Base-by-base conservation (phyloP, 1,140 invertebrate genomes). In the Diorhabda sublineata region DNA sequence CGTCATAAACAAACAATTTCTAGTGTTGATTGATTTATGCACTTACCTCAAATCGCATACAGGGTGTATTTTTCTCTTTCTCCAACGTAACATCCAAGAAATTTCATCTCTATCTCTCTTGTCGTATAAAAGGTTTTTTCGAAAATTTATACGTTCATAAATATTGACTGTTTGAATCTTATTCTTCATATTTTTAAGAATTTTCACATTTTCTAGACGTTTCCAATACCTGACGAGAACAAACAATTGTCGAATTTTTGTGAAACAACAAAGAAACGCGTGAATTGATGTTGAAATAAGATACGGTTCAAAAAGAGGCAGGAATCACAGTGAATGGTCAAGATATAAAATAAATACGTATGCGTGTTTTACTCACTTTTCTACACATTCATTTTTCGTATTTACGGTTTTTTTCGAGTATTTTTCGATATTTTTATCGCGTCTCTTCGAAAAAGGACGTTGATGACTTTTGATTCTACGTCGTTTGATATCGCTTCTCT, bases 401-500 rank as follows among this genome's bases (percentile, higher is more conserved):
- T 57, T 11, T 41, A 61, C 70, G 69, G 61, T 66, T 52, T 64
- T 66, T 62, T 72, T 67, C 57, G 67, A 68, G 45, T 66, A 72
- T 42, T 74, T 68, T n/a, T 71, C 69, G 11, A 69, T 26, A 26
- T 26, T 26, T 26, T 26, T 26, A 26, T 26, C 26, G 0, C 1
- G 62, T 63, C 67, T 71, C 52, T 65, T 64, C 26, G 68, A 9
- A 7, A 66, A 58, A 8, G 68, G 63, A 42, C 52, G 11, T 26
- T 58, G 66, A 44, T 42, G 45, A 64, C 65, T 26, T 26, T 64
- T 66, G 42, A 44, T 47, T 58, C 61, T 71, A 61, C 70, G 66
- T 7, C 73, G 47, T 61, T 76, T 73, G 11, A 75, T 73, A 64
- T 76, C 75, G 2, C 71, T 74, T 62, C 76, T 67, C 61, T 69